These are phyloP conservation scores for Ochlodes sylvanus DNA, from an alignment of 2,888 invertebrate genomes.

Conservation along the genomic window DNA sequence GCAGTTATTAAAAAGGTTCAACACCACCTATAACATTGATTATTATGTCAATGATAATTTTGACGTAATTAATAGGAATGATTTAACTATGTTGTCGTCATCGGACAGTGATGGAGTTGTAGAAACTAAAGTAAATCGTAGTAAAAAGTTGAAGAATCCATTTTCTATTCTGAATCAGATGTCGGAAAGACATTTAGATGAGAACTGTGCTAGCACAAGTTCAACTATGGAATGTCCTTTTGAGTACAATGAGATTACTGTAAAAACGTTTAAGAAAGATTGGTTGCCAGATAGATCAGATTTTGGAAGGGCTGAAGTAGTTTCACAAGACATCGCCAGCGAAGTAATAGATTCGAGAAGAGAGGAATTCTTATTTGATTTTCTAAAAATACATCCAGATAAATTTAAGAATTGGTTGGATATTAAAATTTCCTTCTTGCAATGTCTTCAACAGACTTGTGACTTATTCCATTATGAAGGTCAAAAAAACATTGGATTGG, in stretches of 20 bases:
- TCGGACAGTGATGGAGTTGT: constrained; percentile 63
- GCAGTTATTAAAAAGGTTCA: constrained; percentile 68
- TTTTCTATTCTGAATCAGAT: constrained; percentile 67
- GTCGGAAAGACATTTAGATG: constrained; percentile 51
- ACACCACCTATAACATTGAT: constrained; percentile 67
- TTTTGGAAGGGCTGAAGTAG: constrained; percentile 68
- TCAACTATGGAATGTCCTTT: constrained; percentile 28
- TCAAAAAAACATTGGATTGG: constrained; percentile 41
- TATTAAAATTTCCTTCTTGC: constrained; percentile 64
- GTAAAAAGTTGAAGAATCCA: constrained; percentile 69
- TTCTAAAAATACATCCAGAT: constrained; percentile 54
- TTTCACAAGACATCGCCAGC: constrained; percentile 47
- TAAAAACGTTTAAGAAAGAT: constrained; percentile 52
- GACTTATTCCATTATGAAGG: constrained; percentile 49
- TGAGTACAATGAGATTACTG: constrained; percentile 41
- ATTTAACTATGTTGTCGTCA: constrained; percentile 63
- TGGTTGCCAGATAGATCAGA: constrained; percentile 67
- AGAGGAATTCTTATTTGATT: constrained; percentile 62
- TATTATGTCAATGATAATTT: constrained; percentile 59
- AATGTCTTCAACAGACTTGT: constrained; percentile 59
- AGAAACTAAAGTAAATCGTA: constrained; percentile 48
- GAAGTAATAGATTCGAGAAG: constrained; percentile 53
- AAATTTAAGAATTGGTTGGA: constrained; percentile 66
- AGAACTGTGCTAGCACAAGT: constrained; percentile 35
- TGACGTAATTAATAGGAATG: constrained; percentile 61